A percentile compares a stretch with the other conserved stretches of the same genome.
These are phyloP conservation scores for Drosophila nr. medialis DNA, from an alignment of 2,888 invertebrate species.

Conservation along the genomic window DNA sequence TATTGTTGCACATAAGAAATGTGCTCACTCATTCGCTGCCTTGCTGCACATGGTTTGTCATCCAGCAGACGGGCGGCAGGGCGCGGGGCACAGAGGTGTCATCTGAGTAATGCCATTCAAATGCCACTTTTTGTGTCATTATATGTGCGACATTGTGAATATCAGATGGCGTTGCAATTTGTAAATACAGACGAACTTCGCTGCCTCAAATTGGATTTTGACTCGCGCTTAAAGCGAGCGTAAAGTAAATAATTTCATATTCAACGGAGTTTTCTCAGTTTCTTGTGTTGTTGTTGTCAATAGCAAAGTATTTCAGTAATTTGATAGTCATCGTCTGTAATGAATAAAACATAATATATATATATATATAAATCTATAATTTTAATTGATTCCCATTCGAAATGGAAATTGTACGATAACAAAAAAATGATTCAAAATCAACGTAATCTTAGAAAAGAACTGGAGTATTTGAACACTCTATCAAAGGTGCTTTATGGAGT, in stretches of 20 bases:
- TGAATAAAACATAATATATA: background rate
- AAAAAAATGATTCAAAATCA: background rate
- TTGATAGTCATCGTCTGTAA: too few relatives aligned
- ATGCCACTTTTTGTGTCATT: too few relatives aligned
- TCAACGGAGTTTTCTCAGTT: background rate
- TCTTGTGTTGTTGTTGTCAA: background rate
- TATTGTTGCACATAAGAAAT: constrained; percentile 31
- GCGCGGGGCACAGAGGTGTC: background rate
- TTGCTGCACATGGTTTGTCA: constrained; percentile 2
- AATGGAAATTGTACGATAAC: background rate
- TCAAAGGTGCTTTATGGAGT: background rate
- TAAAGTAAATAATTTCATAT: background rate
- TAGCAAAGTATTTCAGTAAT: too few relatives aligned
- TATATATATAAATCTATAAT: background rate
- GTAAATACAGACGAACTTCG: background rate
- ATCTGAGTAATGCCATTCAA: background rate
- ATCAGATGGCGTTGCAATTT: too few relatives aligned
- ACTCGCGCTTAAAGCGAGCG: background rate
- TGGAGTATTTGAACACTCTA: background rate
- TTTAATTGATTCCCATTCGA: background rate
- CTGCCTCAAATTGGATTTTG: background rate
- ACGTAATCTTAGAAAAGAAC: background rate
- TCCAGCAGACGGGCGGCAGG: background rate
- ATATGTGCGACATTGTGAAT: too few relatives aligned
- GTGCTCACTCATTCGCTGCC: constrained; percentile 31